Evolutionary conservation across 2,888 invertebrate genomes (phyloP).

Genomic region (Drosophila prostipennis): DNA sequence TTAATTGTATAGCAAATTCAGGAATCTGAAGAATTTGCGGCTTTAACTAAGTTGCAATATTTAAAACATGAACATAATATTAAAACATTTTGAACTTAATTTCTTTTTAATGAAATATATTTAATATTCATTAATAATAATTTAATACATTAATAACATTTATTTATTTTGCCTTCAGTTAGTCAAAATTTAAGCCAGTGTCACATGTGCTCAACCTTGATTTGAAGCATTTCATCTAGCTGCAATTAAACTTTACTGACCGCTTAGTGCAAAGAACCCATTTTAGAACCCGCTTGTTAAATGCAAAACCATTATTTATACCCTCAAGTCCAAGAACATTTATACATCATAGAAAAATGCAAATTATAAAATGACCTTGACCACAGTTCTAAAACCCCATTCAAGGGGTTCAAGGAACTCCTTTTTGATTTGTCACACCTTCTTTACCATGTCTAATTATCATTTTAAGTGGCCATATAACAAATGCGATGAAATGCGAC

Average conservation of each 20-base stretch:
- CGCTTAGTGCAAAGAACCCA: slow-evolving; percentile 7
- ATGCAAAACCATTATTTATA: not conserved
- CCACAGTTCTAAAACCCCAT: not conserved
- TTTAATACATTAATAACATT: too few relatives aligned
- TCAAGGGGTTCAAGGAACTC: slow-evolving; percentile 22
- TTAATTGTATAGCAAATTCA: too few relatives aligned
- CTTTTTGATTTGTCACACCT: slow-evolving; percentile 13
- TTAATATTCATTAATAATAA: too few relatives aligned
- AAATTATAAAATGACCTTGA: slow-evolving; percentile 6
- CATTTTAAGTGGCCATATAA: slow-evolving; percentile 17
- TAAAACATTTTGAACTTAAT: too few relatives aligned
- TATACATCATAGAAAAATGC: not conserved
- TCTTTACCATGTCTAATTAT: slow-evolving; percentile 15
- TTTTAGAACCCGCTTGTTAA: not conserved
- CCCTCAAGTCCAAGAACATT: not conserved
- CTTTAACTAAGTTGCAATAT: too few relatives aligned
- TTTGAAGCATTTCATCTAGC: not conserved
- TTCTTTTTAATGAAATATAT: too few relatives aligned
- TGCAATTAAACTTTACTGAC: not conserved
- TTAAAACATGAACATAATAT: too few relatives aligned
- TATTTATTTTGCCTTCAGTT: too few relatives aligned
- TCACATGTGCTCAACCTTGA: not conserved
- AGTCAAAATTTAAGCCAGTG: too few relatives aligned
- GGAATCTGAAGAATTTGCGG: too few relatives aligned
- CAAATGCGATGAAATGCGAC: slow-evolving; percentile 4